phyloP scores from a whole-genome alignment of 2,888 invertebrate genomes.

The Blera fallax region DNA sequence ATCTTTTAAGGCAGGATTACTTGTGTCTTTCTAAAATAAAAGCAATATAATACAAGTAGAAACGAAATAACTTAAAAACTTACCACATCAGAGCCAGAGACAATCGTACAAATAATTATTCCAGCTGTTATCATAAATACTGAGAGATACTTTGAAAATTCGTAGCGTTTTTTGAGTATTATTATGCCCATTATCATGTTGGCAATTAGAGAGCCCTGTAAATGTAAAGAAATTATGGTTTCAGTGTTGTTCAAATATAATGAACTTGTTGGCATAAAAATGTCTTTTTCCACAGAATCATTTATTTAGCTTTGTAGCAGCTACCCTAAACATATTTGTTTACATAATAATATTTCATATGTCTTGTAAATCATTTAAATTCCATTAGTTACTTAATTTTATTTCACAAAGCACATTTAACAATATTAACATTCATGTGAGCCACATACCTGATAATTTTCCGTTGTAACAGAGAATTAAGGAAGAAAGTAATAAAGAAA shows the following conservation, averaged over 20 bases:
- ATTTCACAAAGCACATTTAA: no score
- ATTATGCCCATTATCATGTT: slow-evolving; percentile 97
- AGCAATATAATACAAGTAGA: slow-evolving; percentile 54
- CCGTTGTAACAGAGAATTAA: no score
- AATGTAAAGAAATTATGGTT: neutral
- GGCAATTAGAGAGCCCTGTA: slow-evolving; percentile 93
- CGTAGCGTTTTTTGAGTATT: slow-evolving; percentile 92
- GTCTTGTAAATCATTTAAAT: no score
- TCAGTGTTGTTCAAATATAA: neutral
- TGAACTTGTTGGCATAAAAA: no score
- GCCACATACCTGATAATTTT: no score
- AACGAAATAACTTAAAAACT: slow-evolving; percentile 43
- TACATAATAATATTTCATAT: no score
- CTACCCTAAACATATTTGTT: no score
- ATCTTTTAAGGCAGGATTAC: slow-evolving; percentile 83
- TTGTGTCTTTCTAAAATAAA: slow-evolving; percentile 82
- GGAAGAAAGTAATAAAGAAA: no score
- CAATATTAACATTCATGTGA: no score
- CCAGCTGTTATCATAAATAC: slow-evolving; percentile 96
- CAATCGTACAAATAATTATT: slow-evolving; percentile 94
- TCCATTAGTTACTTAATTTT: no score
- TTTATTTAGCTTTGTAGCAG: no score
- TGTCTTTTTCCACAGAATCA: no score
- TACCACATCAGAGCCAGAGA: slow-evolving; percentile 88
- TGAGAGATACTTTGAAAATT: slow-evolving; percentile 92